These are phyloP conservation scores for Yponomeuta cagnagella DNA, from an alignment of 2,888 invertebrate genomes.

Conservation along the genomic window DNA sequence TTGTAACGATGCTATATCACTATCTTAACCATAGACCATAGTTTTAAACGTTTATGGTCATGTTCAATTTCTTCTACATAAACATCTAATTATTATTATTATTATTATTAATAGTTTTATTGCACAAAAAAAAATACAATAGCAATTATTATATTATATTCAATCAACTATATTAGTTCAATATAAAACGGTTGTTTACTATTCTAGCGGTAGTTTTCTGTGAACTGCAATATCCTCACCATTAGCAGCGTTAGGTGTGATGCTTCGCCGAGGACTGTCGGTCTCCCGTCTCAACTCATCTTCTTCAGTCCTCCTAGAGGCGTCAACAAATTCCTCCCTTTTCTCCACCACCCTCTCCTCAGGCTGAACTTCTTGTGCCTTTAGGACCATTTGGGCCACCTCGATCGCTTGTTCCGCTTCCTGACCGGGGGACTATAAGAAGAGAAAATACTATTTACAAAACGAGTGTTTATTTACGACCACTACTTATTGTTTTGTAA, in stretches of 20 bases:
- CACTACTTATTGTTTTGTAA: not conserved
- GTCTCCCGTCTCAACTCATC: conserved; percentile 59
- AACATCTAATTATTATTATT: no score
- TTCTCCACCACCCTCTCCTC: conserved; percentile 6
- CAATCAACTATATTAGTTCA: no score
- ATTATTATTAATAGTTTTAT: no score
- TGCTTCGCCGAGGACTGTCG: conserved; percentile 63
- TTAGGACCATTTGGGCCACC: not conserved
- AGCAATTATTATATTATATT: no score
- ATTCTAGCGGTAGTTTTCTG: not conserved
- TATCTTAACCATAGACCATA: no score
- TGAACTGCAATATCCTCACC: conserved; percentile 31
- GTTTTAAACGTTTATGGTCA: no score
- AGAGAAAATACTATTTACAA: not conserved
- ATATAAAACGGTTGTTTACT: no score
- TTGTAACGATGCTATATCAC: no score
- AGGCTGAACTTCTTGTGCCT: not conserved
- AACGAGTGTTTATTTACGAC: not conserved
- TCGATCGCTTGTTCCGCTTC: not conserved
- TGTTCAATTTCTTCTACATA: no score
- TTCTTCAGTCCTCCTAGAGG: conserved; percentile 49
- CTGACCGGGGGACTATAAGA: not conserved
- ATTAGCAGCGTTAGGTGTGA: conserved; percentile 65
- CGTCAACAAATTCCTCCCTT: conserved; percentile 10
- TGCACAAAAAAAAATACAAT: no score